Conservation (phyloP, 2,888 invertebrate species). For the Stictocephala bisonia region DNA sequence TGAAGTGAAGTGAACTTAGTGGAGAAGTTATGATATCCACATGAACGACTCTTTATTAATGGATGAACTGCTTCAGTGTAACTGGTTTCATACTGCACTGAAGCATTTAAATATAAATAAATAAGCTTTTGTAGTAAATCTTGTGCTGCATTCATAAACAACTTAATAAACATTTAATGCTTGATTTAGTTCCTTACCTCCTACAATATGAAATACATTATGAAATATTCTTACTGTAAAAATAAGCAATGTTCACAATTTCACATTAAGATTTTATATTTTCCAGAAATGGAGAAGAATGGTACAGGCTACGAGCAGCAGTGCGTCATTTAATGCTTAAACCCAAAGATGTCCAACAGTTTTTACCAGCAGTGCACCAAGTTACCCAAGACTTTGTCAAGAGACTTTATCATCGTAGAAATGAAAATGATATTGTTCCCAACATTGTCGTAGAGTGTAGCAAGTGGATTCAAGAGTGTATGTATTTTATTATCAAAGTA, state of each 20-base stretch:
- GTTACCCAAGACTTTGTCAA: constrained; percentile 65
- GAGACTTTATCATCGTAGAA: constrained; percentile 61
- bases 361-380: constrained; percentile 64
- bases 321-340: constrained; percentile 68
- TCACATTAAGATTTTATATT: neutral
- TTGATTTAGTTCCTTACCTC: too few species aligned
- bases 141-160: too few species aligned
- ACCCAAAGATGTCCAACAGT: constrained; percentile 67
- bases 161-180: too few species aligned
- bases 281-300: constrained; percentile 68
- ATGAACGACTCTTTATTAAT: too few species aligned
- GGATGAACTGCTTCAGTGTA: too few species aligned
- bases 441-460: constrained; percentile 63
- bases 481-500: too few species aligned
- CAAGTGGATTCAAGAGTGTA: constrained; percentile 67
- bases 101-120: too few species aligned
- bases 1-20: too few species aligned
- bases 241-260: neutral
- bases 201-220: neutral
- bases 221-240: neutral
- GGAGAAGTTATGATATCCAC: too few species aligned
- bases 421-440: constrained; percentile 60
- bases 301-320: constrained; percentile 67
- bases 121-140: too few species aligned
- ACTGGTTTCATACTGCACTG: too few species aligned